These are phyloP conservation scores for Callyntrura sp. DNA, from an alignment of 2,888 invertebrate genomes.

Conservation along the genomic window DNA sequence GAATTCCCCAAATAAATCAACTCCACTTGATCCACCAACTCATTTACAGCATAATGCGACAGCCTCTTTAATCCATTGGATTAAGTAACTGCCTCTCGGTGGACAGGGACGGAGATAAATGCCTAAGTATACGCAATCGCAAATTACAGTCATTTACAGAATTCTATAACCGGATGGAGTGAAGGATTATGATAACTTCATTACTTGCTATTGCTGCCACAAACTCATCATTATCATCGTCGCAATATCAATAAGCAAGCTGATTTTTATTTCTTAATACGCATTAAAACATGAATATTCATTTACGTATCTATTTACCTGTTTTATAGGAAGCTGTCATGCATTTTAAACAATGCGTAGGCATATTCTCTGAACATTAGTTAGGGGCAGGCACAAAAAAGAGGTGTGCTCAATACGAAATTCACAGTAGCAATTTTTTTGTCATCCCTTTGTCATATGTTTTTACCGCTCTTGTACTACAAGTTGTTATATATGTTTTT, in stretches of 20 bases:
- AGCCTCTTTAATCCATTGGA: background rate
- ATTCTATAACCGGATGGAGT: conserved; percentile 32
- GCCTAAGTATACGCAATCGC: background rate
- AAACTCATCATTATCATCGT: background rate
- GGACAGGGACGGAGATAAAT: background rate
- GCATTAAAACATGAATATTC: conserved; percentile 33
- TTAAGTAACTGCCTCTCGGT: background rate
- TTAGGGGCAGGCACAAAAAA: too few relatives aligned
- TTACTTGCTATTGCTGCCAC: background rate
- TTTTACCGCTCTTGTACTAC: conserved; percentile 2
- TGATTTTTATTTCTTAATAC: background rate
- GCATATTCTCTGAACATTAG: background rate
- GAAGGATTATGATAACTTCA: conserved; percentile 32
- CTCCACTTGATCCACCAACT: too few relatives aligned
- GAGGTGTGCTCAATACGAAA: conserved; percentile 10
- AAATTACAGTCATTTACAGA: conserved; percentile 3
- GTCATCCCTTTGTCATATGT: background rate
- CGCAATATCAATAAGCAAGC: background rate
- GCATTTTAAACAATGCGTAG: background rate
- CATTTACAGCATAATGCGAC: too few relatives aligned
- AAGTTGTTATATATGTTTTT: background rate
- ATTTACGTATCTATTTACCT: conserved; percentile 8
- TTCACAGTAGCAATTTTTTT: background rate
- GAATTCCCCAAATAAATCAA: background rate
- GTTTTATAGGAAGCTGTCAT: background rate